These are phyloP conservation scores for Anas platyrhynchos DNA, from an alignment of 2,113 vertebrate species.

Conservation along the genomic window DNA sequence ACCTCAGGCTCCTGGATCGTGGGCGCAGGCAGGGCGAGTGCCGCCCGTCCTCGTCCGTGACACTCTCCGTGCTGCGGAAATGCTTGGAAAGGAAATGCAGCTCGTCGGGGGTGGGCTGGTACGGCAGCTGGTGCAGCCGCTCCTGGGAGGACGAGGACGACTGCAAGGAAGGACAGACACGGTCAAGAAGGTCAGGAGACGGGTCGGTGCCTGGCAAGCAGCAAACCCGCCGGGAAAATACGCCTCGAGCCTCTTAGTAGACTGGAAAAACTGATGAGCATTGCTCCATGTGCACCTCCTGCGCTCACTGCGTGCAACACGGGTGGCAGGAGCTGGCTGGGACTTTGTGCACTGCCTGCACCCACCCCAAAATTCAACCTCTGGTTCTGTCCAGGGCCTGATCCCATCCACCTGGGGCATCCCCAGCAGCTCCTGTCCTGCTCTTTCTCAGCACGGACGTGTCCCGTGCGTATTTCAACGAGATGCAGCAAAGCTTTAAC, in stretches of 20 bases:
- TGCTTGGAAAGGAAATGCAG: slow-evolving; percentile 96
- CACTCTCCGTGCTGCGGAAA: slow-evolving; percentile 94
- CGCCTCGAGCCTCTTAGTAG: background rate
- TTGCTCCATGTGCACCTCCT: too few relatives aligned
- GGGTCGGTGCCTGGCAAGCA: background rate
- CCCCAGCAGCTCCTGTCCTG: background rate
- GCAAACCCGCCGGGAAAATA: accelerated
- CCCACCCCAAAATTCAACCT: background rate
- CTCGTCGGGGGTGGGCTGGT: slow-evolving; percentile 96
- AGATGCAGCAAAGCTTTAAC: background rate
- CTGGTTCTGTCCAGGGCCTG: accelerated
- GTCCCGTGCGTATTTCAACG: accelerated
- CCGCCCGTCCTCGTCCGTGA: slow-evolving; percentile 86
- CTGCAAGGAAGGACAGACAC: slow-evolving; percentile 58
- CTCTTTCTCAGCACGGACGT: accelerated
- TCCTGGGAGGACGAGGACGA: slow-evolving; percentile 98
- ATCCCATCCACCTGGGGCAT: background rate
- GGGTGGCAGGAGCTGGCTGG: background rate
- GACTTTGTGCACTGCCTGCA: background rate
- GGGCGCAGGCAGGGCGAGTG: slow-evolving; percentile 86
- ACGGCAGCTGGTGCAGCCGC: slow-evolving; percentile 95
- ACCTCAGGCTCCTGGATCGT: slow-evolving; percentile 96
- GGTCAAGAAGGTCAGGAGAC: background rate
- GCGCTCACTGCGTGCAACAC: background rate
- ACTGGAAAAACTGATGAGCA: background rate